These are phyloP conservation scores for Chaetodon auriga DNA, from an alignment of 2,113 vertebrate genomes.

Conservation along the genomic window DNA sequence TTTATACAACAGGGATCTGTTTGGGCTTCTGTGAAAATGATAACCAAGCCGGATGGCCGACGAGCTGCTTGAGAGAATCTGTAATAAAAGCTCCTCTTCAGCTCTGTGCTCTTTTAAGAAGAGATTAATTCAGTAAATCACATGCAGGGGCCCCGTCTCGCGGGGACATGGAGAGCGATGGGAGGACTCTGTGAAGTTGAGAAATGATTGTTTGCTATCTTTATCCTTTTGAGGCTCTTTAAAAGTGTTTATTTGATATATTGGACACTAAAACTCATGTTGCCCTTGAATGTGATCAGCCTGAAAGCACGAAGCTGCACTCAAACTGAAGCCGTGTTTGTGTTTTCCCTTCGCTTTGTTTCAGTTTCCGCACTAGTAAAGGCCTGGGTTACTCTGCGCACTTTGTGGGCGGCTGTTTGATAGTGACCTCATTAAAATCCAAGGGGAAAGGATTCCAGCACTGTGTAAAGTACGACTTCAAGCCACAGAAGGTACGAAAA, in stretches of 20 bases:
- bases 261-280: background rate
- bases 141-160: slow-evolving; percentile 21
- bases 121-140: slow-evolving; percentile 74
- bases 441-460: slow-evolving; percentile 99
- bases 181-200: slow-evolving; percentile 35
- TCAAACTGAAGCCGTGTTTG: slow-evolving; percentile 32
- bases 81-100: slow-evolving; percentile 59
- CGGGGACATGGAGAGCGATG: slow-evolving; percentile 23
- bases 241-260: slow-evolving; percentile 32
- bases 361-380: slow-evolving; percentile 97
- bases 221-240: slow-evolving; percentile 28
- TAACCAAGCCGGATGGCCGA: slow-evolving; percentile 24
- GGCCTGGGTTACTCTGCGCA: slow-evolving; percentile 98
- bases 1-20: slow-evolving; percentile 64
- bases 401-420: slow-evolving; percentile 97
- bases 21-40: slow-evolving; percentile 53
- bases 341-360: slow-evolving; percentile 24
- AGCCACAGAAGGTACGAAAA: slow-evolving; percentile 93
- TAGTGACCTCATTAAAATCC: slow-evolving; percentile 97
- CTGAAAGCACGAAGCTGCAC: slow-evolving; percentile 20
- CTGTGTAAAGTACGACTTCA: slow-evolving; percentile 99
- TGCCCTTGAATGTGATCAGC: slow-evolving; percentile 20
- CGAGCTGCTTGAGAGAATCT: slow-evolving; percentile 48
- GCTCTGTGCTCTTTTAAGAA: slow-evolving; percentile 58
- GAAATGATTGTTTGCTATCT: slow-evolving; percentile 36